These are phyloP conservation scores for Ceyx margarethae DNA, from an alignment of 2,113 vertebrate species.

Conservation along the genomic window DNA sequence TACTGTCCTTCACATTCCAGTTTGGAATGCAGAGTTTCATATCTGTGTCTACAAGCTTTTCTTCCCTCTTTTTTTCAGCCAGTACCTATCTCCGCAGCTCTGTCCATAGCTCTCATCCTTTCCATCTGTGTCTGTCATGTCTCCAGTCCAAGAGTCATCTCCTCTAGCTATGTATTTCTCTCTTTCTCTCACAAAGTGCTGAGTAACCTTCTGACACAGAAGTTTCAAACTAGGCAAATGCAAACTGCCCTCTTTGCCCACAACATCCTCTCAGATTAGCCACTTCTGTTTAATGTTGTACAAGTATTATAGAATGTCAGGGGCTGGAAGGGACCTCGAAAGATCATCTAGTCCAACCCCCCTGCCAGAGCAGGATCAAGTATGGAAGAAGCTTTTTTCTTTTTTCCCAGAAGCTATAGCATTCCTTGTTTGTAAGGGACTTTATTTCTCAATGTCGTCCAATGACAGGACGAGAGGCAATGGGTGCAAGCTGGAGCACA, in stretches of 20 bases:
- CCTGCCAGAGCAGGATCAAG: too few relatives aligned
- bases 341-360: too few relatives aligned
- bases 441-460: too few relatives aligned
- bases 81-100: neutral
- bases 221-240: neutral
- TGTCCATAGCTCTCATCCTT: neutral
- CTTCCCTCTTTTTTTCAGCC: neutral
- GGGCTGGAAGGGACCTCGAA: too few relatives aligned
- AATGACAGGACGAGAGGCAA: too few relatives aligned
- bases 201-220: neutral
- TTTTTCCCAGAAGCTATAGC: neutral
- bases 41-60: neutral
- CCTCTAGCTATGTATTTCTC: neutral
- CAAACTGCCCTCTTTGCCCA: neutral
- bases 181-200: neutral
- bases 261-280: neutral
- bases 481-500: too few relatives aligned
- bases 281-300: neutral
- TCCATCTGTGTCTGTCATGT: neutral
- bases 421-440: neutral
- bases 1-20: slow-evolving; percentile 1
- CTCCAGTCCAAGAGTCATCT: neutral
- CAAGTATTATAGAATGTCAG: neutral
- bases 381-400: neutral
- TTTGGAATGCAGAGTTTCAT: neutral